phyloP scores from a whole-genome alignment of 2,888 invertebrate genomes.

The Nemotelus nigrinus region DNA sequence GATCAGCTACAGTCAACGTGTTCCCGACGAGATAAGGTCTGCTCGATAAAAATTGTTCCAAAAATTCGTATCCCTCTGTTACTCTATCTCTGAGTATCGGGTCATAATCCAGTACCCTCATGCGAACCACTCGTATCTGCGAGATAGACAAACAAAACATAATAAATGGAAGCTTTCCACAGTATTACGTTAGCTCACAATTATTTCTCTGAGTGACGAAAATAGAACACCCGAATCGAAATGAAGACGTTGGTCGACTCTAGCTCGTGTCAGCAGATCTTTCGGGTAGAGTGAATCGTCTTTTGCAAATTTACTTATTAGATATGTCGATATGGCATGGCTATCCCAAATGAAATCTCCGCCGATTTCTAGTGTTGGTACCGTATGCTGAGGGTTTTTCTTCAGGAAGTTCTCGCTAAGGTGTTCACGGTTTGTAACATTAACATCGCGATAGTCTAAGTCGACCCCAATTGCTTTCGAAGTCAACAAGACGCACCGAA shows the following conservation, averaged over 20 bases:
- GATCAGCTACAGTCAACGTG: constrained; percentile 50
- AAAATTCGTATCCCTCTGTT: constrained; percentile 50
- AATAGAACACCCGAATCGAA: constrained; percentile 57
- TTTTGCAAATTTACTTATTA: constrained; percentile 55
- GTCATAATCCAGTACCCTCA: not conserved
- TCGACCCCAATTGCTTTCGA: constrained; percentile 56
- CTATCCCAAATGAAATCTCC: constrained; percentile 55
- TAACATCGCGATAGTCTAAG: constrained; percentile 51
- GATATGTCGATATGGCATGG: constrained; percentile 56
- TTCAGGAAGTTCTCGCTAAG: constrained; percentile 46
- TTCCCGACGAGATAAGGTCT: constrained; percentile 43
- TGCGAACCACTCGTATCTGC: no score
- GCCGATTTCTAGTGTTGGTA: constrained; percentile 56
- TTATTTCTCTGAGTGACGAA: constrained; percentile 40
- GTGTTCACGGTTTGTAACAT: constrained; percentile 55
- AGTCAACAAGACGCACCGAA: constrained; percentile 57
- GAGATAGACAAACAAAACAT: no score
- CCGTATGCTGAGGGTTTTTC: constrained; percentile 69
- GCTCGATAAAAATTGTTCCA: constrained; percentile 55
- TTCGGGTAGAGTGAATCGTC: constrained; percentile 58
- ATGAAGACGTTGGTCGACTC: constrained; percentile 58
- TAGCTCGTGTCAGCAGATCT: constrained; percentile 55
- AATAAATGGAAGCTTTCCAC: no score
- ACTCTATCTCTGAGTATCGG: not conserved
- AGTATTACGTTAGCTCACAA: constrained; percentile 30